Base-by-base conservation (phyloP, 1,140 invertebrate species). In the Zaprionus tsacasi region DNA sequence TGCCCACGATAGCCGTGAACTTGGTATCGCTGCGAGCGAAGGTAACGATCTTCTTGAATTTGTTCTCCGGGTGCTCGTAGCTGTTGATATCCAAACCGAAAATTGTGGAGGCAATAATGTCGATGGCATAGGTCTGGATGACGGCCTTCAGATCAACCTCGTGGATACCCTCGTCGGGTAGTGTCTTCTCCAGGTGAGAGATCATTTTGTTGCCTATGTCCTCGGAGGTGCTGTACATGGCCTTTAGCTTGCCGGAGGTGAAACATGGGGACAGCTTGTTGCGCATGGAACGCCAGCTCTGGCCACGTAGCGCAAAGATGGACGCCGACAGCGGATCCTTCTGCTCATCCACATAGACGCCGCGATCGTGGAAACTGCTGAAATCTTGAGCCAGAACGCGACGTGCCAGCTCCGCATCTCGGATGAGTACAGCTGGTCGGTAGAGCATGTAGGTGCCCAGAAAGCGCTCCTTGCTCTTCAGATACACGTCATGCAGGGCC, bases 161-260 rank as follows among this genome's bases (percentile, higher is more conserved):
- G 27, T 57, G 33, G 6, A 13, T 25, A 0, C 77, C 78, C 48
- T 80, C 36, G 4, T 81, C 76, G 0, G 80, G 74, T 21, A 91
- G 13, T 0, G 66, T 5, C 13, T 70, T 78, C 81, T 76, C 50
- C 58, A 92, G 17, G 30, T 91, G 72, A 1, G 77, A 45, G 0
- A 86, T 60, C 69, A 94, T 78, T 33, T 81, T 71, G 54, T 93
- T 90, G 12, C 93, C 91, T 30, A 93, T 91, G 12, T 93, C 91
- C 33, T 93, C 85, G 1, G 94, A 72, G 0, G 93, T 90, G n/a
- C 80, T 71, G 40, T 94, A 94, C 93, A 95, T 95, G 2, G 77
- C 79, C 73, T 94, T 95, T 3, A 95, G 79, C 78, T 95, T 95
- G 15, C 93, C 93, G 0, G 94, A 93, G 0, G 94, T 94, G 71